Evolutionary conservation across 2,888 invertebrate species (phyloP), one percentile per base, ranked within the genome.

Genomic region (Acronicta alni): DNA sequence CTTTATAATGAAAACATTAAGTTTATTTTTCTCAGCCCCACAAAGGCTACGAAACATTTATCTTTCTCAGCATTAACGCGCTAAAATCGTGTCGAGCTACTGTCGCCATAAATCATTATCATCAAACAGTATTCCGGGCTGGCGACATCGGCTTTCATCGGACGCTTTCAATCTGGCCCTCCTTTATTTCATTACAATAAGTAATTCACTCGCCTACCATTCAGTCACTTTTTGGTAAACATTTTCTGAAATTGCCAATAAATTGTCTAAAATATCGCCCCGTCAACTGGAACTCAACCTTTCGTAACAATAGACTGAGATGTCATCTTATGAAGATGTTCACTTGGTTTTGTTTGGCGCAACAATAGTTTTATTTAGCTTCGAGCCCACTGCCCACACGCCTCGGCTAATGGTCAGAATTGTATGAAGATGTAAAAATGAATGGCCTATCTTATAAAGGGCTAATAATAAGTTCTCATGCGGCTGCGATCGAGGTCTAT

Each of bases 361-460:
- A 90, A 93, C 93, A 94, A 94, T 93, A 91, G 93, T 92, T 93
- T 92, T 94, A 93, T 94, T 93, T 92, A 92, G 91, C 86, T 89
- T 67, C 86, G 81, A 89, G 92, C 92, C 92, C 90, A 89, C 92
- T 93, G 90, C 93, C 94, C 93, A 93, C 93, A 92, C 93, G 93
- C 92, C 92, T 89, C 80, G 82, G 85, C 88, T 93, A 94, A 94
- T 94, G 91, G 93, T 82, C 81, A 87, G 90, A 86, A 89, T 92
- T 92, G 90, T 94, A 92, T 92, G 87, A 91, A 92, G 93, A 92
- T 90, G 89, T 93, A 89, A 91, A 91, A 92, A 89, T 89, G 91
- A 92, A 92, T 89, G 85, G 91, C 80, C 85, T 81, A 81, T 81
- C 83, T 89, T 89, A 89, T 92, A 89, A 87, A 89, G 84, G 89